These are phyloP conservation scores for Pycnonotus jocosus DNA, from an alignment of 2,113 vertebrate species.

Conservation along the genomic window DNA sequence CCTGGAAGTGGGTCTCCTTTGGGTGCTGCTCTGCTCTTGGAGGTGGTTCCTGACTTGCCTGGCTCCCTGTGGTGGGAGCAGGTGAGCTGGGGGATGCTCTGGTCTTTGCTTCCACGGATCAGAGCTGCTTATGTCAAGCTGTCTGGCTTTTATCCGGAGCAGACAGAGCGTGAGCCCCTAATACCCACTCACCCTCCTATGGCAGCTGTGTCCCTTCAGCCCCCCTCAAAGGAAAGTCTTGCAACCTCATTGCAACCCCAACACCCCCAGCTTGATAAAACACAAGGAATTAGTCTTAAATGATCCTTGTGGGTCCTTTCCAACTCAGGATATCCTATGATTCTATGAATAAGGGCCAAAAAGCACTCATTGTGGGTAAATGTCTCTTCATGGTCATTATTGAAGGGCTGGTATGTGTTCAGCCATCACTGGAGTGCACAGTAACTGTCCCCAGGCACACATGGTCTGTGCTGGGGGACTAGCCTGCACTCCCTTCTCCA, in stretches of 20 bases:
- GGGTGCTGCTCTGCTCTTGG: background rate
- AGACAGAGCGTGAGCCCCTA: background rate
- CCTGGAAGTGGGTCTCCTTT: background rate
- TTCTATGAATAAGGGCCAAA: background rate
- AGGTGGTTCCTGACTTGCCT: background rate
- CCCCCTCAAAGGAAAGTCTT: background rate
- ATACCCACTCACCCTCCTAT: background rate
- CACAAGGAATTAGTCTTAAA: rapidly evolving
- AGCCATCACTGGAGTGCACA: background rate
- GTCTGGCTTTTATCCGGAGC: background rate
- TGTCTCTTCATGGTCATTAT: rapidly evolving
- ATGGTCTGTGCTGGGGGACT: background rate
- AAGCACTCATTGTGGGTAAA: rapidly evolving
- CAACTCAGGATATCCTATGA: background rate
- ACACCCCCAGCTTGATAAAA: background rate
- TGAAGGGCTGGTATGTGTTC: rapidly evolving
- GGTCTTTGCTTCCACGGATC: background rate
- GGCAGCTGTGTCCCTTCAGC: background rate
- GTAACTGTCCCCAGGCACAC: background rate
- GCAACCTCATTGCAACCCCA: background rate
- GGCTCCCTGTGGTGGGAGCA: background rate
- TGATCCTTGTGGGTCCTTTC: background rate
- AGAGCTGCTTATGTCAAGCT: background rate
- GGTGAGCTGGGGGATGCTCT: background rate
- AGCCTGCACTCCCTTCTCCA: background rate